A percentile compares a stretch with the other conserved stretches of the same genome.
Evolutionary conservation across 2,797 vertebrate genomes (phyloP).

Genomic region (Spinibarbus caldwelli): DNA sequence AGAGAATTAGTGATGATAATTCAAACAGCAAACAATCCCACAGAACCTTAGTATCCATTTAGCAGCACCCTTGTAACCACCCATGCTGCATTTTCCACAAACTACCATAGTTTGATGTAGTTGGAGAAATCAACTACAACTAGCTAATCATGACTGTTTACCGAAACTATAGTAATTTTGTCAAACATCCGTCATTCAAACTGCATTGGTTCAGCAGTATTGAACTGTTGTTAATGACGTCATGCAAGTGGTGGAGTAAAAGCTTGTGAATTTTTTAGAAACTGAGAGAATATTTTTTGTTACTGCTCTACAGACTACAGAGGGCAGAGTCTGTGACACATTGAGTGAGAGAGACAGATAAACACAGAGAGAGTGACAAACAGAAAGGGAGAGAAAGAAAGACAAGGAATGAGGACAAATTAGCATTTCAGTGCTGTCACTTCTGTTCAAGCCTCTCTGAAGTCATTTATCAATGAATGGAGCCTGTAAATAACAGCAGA

Average conservation of each 20-base stretch:
- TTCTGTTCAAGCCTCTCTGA: conserved; percentile 47
- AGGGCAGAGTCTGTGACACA: neutral
- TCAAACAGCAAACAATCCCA: neutral
- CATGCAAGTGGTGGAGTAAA: neutral
- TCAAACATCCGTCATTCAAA: neutral
- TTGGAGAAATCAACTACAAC: neutral
- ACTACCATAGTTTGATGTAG: neutral
- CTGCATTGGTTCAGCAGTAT: neutral
- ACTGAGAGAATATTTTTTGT: neutral
- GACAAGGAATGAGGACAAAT: conserved; percentile 45
- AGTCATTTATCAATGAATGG: conserved; percentile 60
- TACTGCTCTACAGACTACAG: neutral
- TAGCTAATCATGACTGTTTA: neutral
- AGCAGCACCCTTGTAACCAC: neutral
- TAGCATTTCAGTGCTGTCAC: conserved; percentile 58
- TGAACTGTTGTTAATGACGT: neutral
- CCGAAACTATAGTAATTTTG: neutral
- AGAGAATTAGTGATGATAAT: neutral
- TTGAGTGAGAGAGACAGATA: neutral
- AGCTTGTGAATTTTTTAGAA: conserved; percentile 1
- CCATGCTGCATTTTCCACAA: neutral
- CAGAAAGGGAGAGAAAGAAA: neutral
- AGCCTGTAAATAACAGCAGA: conserved; percentile 58
- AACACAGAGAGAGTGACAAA: neutral
- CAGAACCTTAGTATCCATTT: neutral